A percentile compares a stretch with the other conserved stretches of the same genome.
phyloP scores from a whole-genome alignment of 2,888 invertebrate species.

The Phrixothrix hirtus region DNA sequence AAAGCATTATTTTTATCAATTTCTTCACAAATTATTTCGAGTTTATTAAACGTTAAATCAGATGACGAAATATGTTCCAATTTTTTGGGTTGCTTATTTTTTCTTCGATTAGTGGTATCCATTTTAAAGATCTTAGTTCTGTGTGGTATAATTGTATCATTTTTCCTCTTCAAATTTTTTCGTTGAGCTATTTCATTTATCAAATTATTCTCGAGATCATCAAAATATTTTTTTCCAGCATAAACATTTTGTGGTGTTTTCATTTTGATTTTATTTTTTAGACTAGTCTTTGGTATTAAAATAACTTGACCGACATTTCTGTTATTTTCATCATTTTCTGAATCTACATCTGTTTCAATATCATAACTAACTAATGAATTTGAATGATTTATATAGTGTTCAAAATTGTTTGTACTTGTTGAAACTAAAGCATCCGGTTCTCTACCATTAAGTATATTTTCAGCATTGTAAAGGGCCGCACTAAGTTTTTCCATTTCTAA shows the following conservation, averaged over 20 bases:
- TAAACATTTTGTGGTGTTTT: too few species aligned
- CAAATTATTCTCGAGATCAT: constrained; percentile 46
- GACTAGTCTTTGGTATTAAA: constrained; percentile 9
- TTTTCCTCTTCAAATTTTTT: constrained; percentile 47
- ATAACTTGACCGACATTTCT: constrained; percentile 14
- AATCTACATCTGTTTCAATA: constrained; percentile 40
- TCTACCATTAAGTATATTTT: constrained; percentile 28
- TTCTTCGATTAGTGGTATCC: constrained; percentile 48
- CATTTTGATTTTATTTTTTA: too few species aligned
- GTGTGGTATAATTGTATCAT: constrained; percentile 32
- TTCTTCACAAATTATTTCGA: constrained; percentile 17
- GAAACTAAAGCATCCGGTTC: constrained; percentile 4
- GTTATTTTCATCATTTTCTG: constrained; percentile 35
- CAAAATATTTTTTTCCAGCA: constrained; percentile 39
- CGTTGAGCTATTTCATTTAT: constrained; percentile 50
- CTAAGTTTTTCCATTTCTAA: constrained; percentile 23
- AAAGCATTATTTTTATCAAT: not conserved
- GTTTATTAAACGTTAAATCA: constrained; percentile 31
- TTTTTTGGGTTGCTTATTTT: constrained; percentile 53
- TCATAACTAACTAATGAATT: constrained; percentile 49
- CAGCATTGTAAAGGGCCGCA: constrained; percentile 23
- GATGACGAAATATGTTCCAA: constrained; percentile 28
- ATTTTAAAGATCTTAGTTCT: constrained; percentile 47
- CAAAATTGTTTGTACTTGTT: not conserved
- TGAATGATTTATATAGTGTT: constrained; percentile 23